Percentiles rank a stretch among this genome's conserved stretches.
phyloP scores from a whole-genome alignment of 2,888 invertebrate genomes.

The Aspidiotus rigidus region DNA sequence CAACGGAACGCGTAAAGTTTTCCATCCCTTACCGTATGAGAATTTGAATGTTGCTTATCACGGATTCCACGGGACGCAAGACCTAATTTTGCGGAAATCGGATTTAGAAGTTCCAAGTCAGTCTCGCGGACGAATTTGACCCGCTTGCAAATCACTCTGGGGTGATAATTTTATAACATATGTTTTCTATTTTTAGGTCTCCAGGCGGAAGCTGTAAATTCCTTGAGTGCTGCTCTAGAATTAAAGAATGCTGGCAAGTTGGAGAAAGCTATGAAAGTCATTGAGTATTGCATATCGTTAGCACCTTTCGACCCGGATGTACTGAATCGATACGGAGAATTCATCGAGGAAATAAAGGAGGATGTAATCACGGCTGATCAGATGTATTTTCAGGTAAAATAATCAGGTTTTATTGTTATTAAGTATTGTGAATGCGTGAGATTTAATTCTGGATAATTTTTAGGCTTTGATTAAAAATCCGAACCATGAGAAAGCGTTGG shows the following conservation, averaged over 20 bases:
- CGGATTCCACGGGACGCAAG: conserved; percentile 18
- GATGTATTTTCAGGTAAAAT: conserved; percentile 63
- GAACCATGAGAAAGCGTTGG: conserved; percentile 65
- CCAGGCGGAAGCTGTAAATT: conserved; percentile 68
- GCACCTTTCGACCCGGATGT: conserved; percentile 89
- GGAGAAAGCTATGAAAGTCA: conserved; percentile 74
- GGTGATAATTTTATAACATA: no score
- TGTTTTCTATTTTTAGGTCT: not conserved
- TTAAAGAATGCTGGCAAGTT: conserved; percentile 73
- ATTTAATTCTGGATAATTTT: not conserved
- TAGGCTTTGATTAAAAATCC: conserved; percentile 73
- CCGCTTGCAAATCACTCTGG: not conserved
- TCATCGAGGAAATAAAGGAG: conserved; percentile 72
- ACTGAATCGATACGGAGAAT: conserved; percentile 84
- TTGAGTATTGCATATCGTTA: conserved; percentile 82
- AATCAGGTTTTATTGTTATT: not conserved
- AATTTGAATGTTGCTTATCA: conserved; percentile 9
- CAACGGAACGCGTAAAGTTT: conserved; percentile 1
- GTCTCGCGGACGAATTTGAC: not conserved
- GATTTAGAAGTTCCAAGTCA: conserved; percentile 22
- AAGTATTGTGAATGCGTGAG: not conserved
- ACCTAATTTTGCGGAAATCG: conserved; percentile 21
- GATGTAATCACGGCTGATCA: conserved; percentile 85
- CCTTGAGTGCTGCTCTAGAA: conserved; percentile 72
- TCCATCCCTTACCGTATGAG: conserved; percentile 10